These are phyloP conservation scores for Oxyruncus cristatus DNA, from an alignment of 2,113 vertebrate genomes.

Conservation along the genomic window DNA sequence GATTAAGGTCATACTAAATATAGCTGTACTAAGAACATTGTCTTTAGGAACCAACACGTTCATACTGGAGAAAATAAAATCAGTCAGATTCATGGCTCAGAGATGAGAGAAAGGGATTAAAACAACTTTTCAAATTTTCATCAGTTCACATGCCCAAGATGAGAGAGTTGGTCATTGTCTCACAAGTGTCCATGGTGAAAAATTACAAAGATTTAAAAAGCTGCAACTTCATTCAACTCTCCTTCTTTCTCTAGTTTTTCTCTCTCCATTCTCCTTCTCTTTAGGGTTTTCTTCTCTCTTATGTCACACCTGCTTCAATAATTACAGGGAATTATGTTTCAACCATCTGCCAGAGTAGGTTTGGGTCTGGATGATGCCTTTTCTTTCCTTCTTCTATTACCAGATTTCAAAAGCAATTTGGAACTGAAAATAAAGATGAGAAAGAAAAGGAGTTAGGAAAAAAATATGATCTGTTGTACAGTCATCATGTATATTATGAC, in stretches of 20 bases:
- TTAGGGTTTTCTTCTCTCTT: background rate
- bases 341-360: background rate
- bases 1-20: background rate
- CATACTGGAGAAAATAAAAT: background rate
- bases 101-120: background rate
- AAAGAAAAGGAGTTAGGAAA: background rate
- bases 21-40: background rate
- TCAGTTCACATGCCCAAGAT: background rate
- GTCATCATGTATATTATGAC: background rate
- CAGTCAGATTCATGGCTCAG: background rate
- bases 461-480: background rate
- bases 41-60: background rate
- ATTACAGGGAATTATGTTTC: background rate
- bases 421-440: background rate
- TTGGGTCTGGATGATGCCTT: background rate
- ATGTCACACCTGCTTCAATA: background rate
- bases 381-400: background rate
- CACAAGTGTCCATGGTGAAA: background rate
- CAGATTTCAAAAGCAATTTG: background rate
- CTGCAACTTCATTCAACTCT: background rate
- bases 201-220: background rate
- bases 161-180: background rate
- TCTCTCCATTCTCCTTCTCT: background rate
- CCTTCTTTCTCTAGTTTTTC: background rate
- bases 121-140: background rate